phyloP scores from a whole-genome alignment of 2,113 vertebrate species.

The Pseudonaja textilis region DNA sequence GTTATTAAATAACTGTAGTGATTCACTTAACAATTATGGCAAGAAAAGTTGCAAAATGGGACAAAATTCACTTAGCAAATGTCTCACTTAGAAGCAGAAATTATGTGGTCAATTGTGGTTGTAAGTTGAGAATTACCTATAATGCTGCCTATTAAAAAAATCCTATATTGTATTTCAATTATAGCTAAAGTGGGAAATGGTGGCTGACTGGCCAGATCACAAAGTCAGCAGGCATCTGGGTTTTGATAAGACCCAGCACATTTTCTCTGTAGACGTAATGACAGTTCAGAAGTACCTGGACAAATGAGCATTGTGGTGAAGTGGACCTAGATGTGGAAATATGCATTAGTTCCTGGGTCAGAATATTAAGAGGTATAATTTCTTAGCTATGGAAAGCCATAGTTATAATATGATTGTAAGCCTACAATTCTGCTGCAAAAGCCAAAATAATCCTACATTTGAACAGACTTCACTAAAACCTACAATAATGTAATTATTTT shows the following conservation, averaged over 20 bases:
- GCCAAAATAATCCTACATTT: neutral
- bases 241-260: neutral
- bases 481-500: neutral
- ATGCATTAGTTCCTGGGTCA: neutral
- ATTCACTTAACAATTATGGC: neutral
- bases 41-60: neutral
- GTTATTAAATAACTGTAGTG: neutral
- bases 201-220: neutral
- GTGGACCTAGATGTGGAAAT: neutral
- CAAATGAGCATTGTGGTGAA: neutral
- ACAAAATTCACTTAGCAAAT: neutral
- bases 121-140: neutral
- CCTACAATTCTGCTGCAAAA: neutral
- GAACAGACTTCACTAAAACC: neutral
- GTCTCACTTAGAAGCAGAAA: neutral
- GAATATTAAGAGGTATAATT: neutral
- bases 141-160: neutral
- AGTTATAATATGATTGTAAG: neutral
- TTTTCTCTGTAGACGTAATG: neutral
- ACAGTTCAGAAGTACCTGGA: neutral
- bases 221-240: neutral
- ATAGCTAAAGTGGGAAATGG: neutral
- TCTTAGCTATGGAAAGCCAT: neutral
- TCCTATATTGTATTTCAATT: neutral
- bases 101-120: too few relatives aligned